Conservation (phyloP, 2,797 vertebrate genomes). For the Tamandua tetradactyla region DNA sequence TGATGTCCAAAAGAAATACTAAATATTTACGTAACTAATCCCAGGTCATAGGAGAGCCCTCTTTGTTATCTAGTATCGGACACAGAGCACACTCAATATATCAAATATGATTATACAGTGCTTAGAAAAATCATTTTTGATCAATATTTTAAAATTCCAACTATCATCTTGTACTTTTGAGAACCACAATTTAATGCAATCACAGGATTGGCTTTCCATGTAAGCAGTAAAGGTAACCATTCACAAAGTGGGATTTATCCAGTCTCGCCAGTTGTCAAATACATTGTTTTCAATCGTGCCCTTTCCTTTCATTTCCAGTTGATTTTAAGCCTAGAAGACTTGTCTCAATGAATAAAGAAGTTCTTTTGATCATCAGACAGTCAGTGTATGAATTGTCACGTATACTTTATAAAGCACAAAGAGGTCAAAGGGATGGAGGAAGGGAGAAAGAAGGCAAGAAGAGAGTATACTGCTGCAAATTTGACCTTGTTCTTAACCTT, state of each 20-base stretch:
- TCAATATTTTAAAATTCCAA: slow-evolving; percentile 3
- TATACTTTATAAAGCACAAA: background rate
- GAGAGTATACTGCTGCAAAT: background rate
- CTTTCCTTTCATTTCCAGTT: background rate
- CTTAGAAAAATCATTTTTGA: background rate
- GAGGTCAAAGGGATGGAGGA: background rate
- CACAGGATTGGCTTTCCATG: background rate
- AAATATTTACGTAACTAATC: background rate
- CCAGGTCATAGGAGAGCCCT: background rate
- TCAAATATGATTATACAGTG: background rate
- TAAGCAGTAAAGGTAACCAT: background rate
- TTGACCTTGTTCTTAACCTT: background rate
- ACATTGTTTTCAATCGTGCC: background rate
- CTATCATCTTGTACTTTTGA: background rate
- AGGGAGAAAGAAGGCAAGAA: background rate
- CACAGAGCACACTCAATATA: background rate
- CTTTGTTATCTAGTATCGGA: background rate
- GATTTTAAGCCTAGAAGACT: background rate
- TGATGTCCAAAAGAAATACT: background rate
- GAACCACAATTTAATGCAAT: background rate
- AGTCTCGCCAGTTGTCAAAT: background rate
- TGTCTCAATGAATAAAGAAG: background rate
- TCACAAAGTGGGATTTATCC: background rate
- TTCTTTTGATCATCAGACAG: background rate
- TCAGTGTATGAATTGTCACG: background rate